Base-by-base conservation (phyloP, 37 sponge, comb jelly and placozoan species). In the Crambe crambe region DNA sequence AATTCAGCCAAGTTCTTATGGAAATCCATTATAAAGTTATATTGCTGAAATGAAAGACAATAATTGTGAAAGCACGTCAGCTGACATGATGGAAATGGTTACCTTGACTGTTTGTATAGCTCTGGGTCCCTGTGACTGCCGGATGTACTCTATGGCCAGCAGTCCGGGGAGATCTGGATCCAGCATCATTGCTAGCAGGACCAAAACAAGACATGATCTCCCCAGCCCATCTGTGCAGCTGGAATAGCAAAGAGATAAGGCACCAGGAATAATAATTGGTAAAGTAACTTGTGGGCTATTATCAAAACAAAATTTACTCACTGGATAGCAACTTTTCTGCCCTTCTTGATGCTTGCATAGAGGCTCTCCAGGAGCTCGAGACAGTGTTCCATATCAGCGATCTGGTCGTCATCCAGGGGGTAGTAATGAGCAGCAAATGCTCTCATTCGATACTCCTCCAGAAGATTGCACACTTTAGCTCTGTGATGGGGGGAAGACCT, bases 101-200 rank as follows among this genome's bases (percentile, higher is more conserved):
- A 93, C 94, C 72, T 86, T 90, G 36, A 93, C 79, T 25, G 94
- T 93, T 72, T 93, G 92, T 39, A 93, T 86, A 29, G 94, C 94
- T 18, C 74, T 77, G 25, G 75, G 79, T 17, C 94, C 94, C 36
- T 73, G 77, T 35, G 56, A 42, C 18, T 74, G 78, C 12, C 72
- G 56, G 36, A 93, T 47, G 22, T 87, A 64, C 57, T 73, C 84
- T 32, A 91, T 86, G 26, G 87, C 92, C 22, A 75, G 37, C 17
- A 61, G 69, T 42, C 82, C 63, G 31, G 88, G 78, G 63, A 93
- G 78, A 56, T 62, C 27, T 18, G 63, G 58, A 58, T 93, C 72
- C 29, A 86, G 43, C 34, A 72, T 68, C 94, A 93, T 82, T 4
- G 70, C 75, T 12, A 90, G 40, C 63, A 87, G 76, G 3, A 66